These are phyloP conservation scores for Xerus inauris DNA, from an alignment of 2,113 vertebrate species.

Conservation along the genomic window DNA sequence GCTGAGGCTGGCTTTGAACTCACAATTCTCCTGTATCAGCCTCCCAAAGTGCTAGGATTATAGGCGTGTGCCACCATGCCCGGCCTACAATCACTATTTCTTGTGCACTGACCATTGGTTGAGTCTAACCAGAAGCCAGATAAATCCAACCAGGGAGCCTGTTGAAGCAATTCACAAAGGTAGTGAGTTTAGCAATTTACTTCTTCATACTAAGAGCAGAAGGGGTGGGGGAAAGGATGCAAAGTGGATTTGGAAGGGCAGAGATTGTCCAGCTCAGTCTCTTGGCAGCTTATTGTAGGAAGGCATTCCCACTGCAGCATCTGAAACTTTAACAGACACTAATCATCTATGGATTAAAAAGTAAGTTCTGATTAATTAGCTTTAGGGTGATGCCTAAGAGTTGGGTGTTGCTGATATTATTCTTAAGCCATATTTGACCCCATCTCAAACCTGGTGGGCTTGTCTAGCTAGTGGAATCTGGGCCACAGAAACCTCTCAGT, in stretches of 20 bases:
- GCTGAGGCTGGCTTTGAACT: no score
- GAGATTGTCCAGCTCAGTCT: not conserved
- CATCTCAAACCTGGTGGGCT: not conserved
- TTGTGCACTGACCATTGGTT: not conserved
- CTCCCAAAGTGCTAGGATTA: no score
- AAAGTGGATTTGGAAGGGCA: not conserved
- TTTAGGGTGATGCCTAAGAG: not conserved
- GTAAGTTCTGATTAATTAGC: not conserved
- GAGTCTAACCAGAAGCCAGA: not conserved
- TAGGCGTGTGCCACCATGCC: no score
- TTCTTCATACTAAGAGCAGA: not conserved
- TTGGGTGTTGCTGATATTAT: not conserved
- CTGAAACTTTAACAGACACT: not conserved
- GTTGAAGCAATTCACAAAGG: not conserved
- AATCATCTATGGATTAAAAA: not conserved
- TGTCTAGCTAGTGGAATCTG: not conserved
- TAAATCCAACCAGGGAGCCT: not conserved
- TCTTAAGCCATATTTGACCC: not conserved
- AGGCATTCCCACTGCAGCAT: not conserved
- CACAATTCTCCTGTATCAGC: no score
- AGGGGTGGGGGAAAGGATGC: not conserved
- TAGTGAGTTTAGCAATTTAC: not conserved
- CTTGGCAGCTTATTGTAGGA: not conserved
- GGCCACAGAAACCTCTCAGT: not conserved
- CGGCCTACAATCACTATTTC: no score